Base-by-base conservation (phyloP, 2,797 vertebrate genomes). In the Phataginus tetradactyla region DNA sequence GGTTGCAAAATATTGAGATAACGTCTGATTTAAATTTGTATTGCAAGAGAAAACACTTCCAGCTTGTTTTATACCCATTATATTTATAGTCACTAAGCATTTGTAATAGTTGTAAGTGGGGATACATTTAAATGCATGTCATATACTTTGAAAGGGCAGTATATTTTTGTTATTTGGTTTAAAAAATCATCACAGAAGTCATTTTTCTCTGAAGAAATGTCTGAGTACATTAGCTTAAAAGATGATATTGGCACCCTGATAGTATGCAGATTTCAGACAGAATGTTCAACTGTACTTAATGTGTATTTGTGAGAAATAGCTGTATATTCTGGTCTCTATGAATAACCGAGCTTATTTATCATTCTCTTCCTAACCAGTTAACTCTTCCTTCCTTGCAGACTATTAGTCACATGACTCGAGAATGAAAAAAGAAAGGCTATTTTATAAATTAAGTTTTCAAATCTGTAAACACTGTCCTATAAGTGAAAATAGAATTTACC, bases 191-290 rank as follows among this genome's bases (percentile, higher is more conserved):
- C 80, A 86, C n/a, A 83, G 63, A 96, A 94, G 27, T 95, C n/a
- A 90, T 94, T 91, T 97, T 94, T 90, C 87, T 93, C n/a, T 63
- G 39, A 94, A 95, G 55, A 53, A 86, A 45, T 1, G 0, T 34
- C 69, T 96, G n/a, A 96, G 57, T 87, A 42, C 12, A 94, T 97
- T 68, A 90, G 34, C 39, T 94, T 39, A 89, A 95, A 95, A 94
- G 97, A 96, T 95, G 59, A 69, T 86, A 80, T 91, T 86, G 61
- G 71, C 72, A 34, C 95, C 13, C 32, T 91, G 93, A 69, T 72
- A 55, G 25, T 53, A 90, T 95, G 91, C 77, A 89, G 61, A 92
- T 53, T 98, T 98, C 93, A 95, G 91, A 95, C 83, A 90, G 84
- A 81, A 88, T 72, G 94, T 75, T 94, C 93, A 90, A 64, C 69